Base-by-base conservation (phyloP, 35 echinoderm and acorn worm species). In the Acanthaster planci region DNA sequence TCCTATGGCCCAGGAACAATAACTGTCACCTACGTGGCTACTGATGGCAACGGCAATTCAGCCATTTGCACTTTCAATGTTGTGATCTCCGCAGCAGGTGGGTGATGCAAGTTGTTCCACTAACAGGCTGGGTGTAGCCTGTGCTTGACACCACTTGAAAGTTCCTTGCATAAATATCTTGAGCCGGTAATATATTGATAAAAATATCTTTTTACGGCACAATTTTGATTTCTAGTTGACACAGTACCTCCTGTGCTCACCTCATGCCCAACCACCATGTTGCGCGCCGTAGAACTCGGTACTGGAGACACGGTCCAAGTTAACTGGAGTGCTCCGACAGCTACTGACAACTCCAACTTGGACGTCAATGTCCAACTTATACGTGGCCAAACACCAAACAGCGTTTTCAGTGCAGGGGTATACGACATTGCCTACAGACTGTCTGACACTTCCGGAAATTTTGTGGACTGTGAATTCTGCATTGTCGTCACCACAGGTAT, bases 11-110 rank as follows among this genome's bases (percentile, higher is more conserved):
- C 86, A 5, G 84, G 90, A 26, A 5, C 77, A 14, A 79, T 78
- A 26, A 52, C 60, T 17, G 78, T 92, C 52, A 82, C 84, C 6
- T 87, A 87, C 78, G 86, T 84, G 0, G 77, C 79, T 26, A 82
- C 52, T 7, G 90, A 92, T 77, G 26, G 37, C 18, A 16, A 1
- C 37, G 84, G 75, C 67, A 44, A 77, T 50, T 29, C 14, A 16
- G 76, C 51, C 21, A 17, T 37, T 17, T 86, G 84, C 52, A 78
- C 10, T 37, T 86, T 86, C 50, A 35, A 22, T 47, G 55, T 86
- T 1, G 10, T 36, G 34, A 68, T 86, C 37, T 14, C 2, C 14
- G 21, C 29, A 35, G 7, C 14, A 72, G 30, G 64, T 72, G 30
- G 14, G 64, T 31, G 23, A 8, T 14, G 30, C 4, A 12, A 47